Evolutionary conservation across 2,113 vertebrate genomes (phyloP).

Genomic region (Misgurnus mizolepis): DNA sequence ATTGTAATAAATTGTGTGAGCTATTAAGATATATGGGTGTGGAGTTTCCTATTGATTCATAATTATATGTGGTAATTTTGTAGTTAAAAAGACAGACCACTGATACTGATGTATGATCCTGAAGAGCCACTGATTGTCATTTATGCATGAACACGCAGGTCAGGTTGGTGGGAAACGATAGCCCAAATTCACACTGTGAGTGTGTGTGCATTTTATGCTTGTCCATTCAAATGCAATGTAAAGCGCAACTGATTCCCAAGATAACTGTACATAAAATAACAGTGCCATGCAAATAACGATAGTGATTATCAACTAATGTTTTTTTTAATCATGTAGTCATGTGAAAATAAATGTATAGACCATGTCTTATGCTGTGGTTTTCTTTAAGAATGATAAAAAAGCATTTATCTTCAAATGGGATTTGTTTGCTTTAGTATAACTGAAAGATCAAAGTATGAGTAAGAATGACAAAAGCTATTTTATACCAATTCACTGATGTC

Average conservation of each 20-base stretch:
- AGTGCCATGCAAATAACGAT: too few relatives aligned
- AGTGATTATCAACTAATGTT: too few relatives aligned
- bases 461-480: background rate
- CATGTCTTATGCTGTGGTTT: background rate
- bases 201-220: background rate
- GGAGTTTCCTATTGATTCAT: background rate
- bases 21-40: background rate
- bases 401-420: background rate
- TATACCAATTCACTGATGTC: background rate
- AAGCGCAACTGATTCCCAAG: too few relatives aligned
- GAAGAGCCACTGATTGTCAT: slow-evolving; percentile 10
- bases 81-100: slow-evolving; percentile 7
- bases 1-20: background rate
- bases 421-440: background rate
- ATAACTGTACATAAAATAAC: too few relatives aligned
- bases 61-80: background rate
- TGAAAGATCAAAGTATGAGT: background rate
- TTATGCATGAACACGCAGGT: background rate
- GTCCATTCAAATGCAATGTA: background rate
- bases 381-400: background rate
- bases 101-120: slow-evolving; percentile 14
- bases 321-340: too few relatives aligned
- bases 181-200: background rate
- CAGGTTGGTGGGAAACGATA: background rate
- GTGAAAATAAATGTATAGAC: too few relatives aligned